Base-by-base conservation (phyloP, 2,888 invertebrate genomes). In the Eupithecia vulgata region DNA sequence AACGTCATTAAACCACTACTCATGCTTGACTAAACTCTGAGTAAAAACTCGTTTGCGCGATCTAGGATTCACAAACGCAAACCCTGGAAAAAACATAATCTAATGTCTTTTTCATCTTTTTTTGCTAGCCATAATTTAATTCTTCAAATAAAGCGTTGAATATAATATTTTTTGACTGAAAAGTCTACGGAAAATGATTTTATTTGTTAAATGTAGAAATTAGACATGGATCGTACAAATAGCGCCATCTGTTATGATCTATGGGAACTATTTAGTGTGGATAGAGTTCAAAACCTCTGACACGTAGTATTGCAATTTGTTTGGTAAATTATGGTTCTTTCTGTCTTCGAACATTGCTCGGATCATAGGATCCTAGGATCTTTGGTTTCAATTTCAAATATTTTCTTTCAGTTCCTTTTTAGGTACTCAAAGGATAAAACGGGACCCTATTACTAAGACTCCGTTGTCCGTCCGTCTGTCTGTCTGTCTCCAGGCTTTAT, bases 31-130 rank as follows among this genome's bases (percentile, higher is more conserved):
- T 12, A 5, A 45, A 45, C 4, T 1, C 15, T 0, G 0, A 10
- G 7, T 21, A 78, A 84, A 86, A 88, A 75, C 77, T 82, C 76
- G 8, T 80, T 83, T 85, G 81, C 85, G 91, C 83, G 91, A 88
- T 91, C 52, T 70, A 91, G 85, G 67, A 77, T 21, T 67, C 42
- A 15, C 10, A 2, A 13, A 1, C 62, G 1, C 0, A 67, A 75
- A 62, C 0, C 21, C 13, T n/a, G 25, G 8, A 34, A 61, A 21
- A 12, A 34, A 34, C 17, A 17, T 4, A 61, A 3, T 1, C 3
- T 12, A 0, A 17, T 15, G 0, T 7, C 2, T 7, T 61, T 15
- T 13, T 59, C 15, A 1, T 34, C 10, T 52, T 21, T 52, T 52
- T 40, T 52, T 21, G 21, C 7, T 34, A 0, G 8, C 17, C 1